Evolutionary conservation across 2,888 invertebrate genomes (phyloP).

Genomic region (Sinelater perroti): DNA sequence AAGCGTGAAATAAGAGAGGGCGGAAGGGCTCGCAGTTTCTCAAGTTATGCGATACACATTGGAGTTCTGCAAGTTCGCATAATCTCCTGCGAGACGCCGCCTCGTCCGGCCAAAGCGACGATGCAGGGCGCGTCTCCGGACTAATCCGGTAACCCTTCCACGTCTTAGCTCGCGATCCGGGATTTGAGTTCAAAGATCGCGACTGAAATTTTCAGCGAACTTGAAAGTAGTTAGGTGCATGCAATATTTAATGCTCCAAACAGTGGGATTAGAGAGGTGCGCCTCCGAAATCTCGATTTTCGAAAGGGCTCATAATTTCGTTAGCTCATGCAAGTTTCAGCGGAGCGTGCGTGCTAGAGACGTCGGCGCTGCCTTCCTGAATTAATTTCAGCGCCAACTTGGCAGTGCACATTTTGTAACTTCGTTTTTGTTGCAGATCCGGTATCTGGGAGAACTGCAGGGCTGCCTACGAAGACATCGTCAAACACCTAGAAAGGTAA

Average conservation of each 20-base stretch:
- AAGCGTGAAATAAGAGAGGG: too few species aligned
- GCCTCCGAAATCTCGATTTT: constrained; percentile 41
- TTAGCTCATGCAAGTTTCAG: constrained; percentile 34
- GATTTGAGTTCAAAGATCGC: constrained; percentile 47
- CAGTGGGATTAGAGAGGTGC: constrained; percentile 53
- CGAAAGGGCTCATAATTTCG: constrained; percentile 37
- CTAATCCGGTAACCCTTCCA: constrained; percentile 43
- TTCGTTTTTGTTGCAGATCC: constrained; percentile 65
- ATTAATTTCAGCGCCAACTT: too few species aligned
- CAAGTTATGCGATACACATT: background rate
- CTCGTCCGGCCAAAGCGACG: constrained; percentile 43
- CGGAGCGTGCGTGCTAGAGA: constrained; percentile 27
- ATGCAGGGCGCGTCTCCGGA: constrained; percentile 46
- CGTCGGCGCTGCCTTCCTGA: too few species aligned
- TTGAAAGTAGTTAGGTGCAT: constrained; percentile 55
- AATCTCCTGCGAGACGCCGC: constrained; percentile 35
- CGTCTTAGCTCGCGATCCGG: constrained; percentile 39
- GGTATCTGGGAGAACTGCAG: constrained; percentile 96
- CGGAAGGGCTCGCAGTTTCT: too few species aligned
- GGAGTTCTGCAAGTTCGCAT: constrained; percentile 9
- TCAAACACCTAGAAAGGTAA: constrained; percentile 94
- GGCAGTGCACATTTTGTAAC: too few species aligned
- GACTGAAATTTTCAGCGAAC: constrained; percentile 49
- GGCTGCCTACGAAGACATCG: constrained; percentile 94
- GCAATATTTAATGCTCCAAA: constrained; percentile 59